phyloP scores from a whole-genome alignment of 1,140 invertebrate species.

The Drosophila orena region DNA sequence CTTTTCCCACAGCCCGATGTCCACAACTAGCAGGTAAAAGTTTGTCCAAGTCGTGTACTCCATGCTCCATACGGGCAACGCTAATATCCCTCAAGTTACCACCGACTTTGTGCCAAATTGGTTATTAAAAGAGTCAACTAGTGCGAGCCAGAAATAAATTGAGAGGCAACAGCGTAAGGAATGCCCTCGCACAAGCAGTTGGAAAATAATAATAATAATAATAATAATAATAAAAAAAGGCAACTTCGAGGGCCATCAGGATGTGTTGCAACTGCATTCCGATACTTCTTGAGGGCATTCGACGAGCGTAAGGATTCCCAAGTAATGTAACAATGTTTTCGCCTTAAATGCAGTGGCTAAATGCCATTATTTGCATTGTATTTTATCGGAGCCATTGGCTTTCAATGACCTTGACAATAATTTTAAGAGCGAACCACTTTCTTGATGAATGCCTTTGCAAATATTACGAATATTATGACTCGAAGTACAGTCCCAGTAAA shows the following conservation, averaged over 20 bases:
- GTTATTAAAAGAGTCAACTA: constrained; percentile 77
- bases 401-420: neutral
- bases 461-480: too few species aligned
- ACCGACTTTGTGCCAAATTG: constrained; percentile 69
- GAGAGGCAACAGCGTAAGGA: constrained; percentile 27
- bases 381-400: neutral
- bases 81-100: constrained; percentile 54
- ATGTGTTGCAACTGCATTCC: constrained; percentile 11
- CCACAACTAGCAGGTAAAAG: constrained; percentile 30
- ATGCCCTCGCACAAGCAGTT: constrained; percentile 18
- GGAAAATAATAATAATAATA: constrained; percentile 36
- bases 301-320: constrained; percentile 4
- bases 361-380: neutral
- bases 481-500: too few species aligned
- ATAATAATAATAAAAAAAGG: constrained; percentile 1
- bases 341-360: neutral
- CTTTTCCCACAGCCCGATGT: neutral
- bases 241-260: constrained; percentile 10
- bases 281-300: constrained; percentile 3
- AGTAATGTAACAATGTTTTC: constrained; percentile 30
- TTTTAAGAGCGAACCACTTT: neutral
- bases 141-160: constrained; percentile 44
- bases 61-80: neutral
- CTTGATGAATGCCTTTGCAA: too few species aligned
- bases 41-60: constrained; percentile 13